phyloP scores from a whole-genome alignment of 2,888 invertebrate genomes.

The Noctuana brunneofusca region DNA sequence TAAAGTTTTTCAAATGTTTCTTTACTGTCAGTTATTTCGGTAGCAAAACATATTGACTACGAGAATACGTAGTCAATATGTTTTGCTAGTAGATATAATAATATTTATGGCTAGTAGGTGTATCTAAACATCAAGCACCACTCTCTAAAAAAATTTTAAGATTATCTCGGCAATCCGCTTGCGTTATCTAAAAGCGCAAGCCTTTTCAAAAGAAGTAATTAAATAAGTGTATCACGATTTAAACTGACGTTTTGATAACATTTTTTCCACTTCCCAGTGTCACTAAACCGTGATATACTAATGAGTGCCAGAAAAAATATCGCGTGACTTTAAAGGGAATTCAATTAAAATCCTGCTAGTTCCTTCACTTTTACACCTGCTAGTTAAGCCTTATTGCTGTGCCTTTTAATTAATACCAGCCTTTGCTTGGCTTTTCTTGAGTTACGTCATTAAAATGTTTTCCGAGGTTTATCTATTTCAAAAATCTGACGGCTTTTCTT shows the following conservation, averaged over 20 bases:
- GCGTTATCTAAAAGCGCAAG: not conserved
- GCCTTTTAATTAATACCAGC: conserved; percentile 19
- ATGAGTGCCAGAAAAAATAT: conserved; percentile 19
- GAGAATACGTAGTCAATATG: too few species aligned
- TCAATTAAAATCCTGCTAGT: conserved; percentile 19
- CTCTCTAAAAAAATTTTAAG: too few species aligned
- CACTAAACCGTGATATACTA: conserved; percentile 22
- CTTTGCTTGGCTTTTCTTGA: conserved; percentile 4
- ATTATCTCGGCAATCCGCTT: too few species aligned
- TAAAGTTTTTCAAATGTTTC: too few species aligned
- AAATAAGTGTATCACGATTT: not conserved
- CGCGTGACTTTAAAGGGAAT: conserved; percentile 26
- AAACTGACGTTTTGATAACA: not conserved
- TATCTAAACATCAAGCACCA: too few species aligned
- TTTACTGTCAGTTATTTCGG: too few species aligned
- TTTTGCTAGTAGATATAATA: too few species aligned
- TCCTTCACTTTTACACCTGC: conserved; percentile 16
- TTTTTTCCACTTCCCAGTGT: not conserved
- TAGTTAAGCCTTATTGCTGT: conserved; percentile 19
- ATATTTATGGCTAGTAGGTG: too few species aligned
- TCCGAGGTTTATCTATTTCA: conserved; percentile 3
- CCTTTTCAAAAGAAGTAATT: not conserved
- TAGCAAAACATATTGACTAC: too few species aligned
- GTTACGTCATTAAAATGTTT: conserved; percentile 10
- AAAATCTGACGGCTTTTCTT: not conserved